Evolutionary conservation across 2,797 vertebrate genomes (phyloP).

Genomic region (Astyanax mexicanus): DNA sequence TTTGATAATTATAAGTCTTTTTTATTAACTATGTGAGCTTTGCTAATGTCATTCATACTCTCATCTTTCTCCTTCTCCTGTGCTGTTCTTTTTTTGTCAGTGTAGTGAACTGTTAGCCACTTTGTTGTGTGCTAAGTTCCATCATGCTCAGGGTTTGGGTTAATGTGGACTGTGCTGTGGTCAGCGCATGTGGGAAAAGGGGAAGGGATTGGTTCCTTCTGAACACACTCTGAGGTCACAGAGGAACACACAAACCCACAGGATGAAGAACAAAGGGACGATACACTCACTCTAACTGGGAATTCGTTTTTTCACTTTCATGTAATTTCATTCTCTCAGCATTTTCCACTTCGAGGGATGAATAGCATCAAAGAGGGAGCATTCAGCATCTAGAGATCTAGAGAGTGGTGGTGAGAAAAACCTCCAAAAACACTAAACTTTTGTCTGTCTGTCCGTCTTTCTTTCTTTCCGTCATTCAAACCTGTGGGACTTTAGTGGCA

Average conservation of each 20-base stretch:
- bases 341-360: not conserved
- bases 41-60: not conserved
- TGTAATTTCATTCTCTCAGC: not conserved
- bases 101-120: not conserved
- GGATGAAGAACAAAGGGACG: not conserved
- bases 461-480: not conserved
- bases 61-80: not conserved
- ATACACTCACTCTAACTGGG: not conserved
- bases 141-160: not conserved
- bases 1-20: no score
- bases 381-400: not conserved
- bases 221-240: conserved; percentile 40
- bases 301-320: not conserved
- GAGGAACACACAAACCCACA: conserved; percentile 21
- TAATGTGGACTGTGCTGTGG: conserved; percentile 46
- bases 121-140: not conserved
- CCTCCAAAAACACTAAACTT: not conserved
- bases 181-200: conserved; percentile 53
- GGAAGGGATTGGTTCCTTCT: conserved; percentile 37
- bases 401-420: not conserved
- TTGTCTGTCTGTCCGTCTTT: not conserved
- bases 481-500: not conserved
- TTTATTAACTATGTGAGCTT: no score
- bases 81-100: not conserved
- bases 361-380: conserved; percentile 1